Conservation (phyloP, 2,888 invertebrate genomes). For the Dendrolimus pini region DNA sequence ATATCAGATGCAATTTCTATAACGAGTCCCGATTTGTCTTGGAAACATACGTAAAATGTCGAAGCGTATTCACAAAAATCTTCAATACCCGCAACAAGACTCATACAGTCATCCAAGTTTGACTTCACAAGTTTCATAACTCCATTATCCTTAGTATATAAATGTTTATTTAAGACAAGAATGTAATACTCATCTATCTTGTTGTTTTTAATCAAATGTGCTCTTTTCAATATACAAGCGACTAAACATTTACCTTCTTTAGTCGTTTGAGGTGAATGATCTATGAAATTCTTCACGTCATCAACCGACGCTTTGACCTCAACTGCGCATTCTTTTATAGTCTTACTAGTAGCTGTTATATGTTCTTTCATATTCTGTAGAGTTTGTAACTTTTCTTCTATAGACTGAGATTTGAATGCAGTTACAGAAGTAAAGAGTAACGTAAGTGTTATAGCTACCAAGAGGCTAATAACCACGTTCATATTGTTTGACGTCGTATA, state of each 20-base stretch:
- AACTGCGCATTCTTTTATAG: slow-evolving; percentile 55
- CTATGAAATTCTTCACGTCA: slow-evolving; percentile 57
- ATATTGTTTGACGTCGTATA: too few species aligned
- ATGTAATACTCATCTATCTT: slow-evolving; percentile 43
- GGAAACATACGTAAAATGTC: slow-evolving; percentile 54
- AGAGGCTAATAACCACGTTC: neutral
- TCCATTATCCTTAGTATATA: slow-evolving; percentile 56
- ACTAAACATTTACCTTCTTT: slow-evolving; percentile 64
- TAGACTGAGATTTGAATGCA: slow-evolving; percentile 47
- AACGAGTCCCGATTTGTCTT: too few species aligned
- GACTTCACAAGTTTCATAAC: slow-evolving; percentile 42
- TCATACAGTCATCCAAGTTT: slow-evolving; percentile 46
- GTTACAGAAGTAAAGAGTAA: slow-evolving; percentile 31
- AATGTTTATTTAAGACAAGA: slow-evolving; percentile 45
- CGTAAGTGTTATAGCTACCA: slow-evolving; percentile 19
- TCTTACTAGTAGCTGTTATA: slow-evolving; percentile 58
- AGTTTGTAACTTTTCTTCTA: slow-evolving; percentile 50
- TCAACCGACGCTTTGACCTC: slow-evolving; percentile 54
- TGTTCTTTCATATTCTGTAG: slow-evolving; percentile 43
- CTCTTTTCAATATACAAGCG: slow-evolving; percentile 59
- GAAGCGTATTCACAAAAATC: slow-evolving; percentile 66
- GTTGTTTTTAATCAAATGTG: slow-evolving; percentile 50
- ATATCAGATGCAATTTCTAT: too few species aligned
- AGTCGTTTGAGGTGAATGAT: slow-evolving; percentile 50
- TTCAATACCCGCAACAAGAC: slow-evolving; percentile 46